Percentiles rank a stretch among this genome's conserved stretches.
phyloP scores from a whole-genome alignment of 2,113 vertebrate genomes.

The Cynocephalus volans region DNA sequence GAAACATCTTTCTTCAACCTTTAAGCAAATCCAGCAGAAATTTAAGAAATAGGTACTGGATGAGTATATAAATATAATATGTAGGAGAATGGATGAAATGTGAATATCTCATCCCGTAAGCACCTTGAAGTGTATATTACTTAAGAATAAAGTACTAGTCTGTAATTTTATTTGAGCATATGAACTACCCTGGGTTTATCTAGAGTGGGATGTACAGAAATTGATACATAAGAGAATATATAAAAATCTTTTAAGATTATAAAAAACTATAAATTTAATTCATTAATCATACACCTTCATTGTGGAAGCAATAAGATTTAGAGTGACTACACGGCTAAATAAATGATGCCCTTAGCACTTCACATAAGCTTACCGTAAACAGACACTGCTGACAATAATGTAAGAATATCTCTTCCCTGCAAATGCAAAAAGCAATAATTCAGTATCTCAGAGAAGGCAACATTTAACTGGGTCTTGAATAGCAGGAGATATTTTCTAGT shows the following conservation, averaged over 20 bases:
- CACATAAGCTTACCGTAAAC: not conserved
- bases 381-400: not conserved
- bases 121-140: not conserved
- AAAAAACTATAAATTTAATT: conserved; percentile 6
- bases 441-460: not conserved
- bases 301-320: not conserved
- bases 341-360: not conserved
- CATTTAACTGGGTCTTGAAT: not conserved
- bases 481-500: not conserved
- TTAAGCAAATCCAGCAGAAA: not conserved
- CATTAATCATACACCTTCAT: not conserved
- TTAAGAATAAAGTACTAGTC: not conserved
- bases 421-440: conserved; percentile 36
- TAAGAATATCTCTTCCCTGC: not conserved
- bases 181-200: not conserved
- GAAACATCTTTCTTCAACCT: not conserved
- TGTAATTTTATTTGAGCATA: not conserved
- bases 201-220: not conserved
- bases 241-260: conserved; percentile 1
- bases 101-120: not conserved
- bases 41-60: not conserved
- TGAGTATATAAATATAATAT: not conserved
- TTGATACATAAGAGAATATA: not conserved
- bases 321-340: not conserved
- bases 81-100: not conserved